A percentile compares a stretch with the other conserved stretches of the same genome.
Evolutionary conservation across 2,797 vertebrate genomes (phyloP).

Genomic region (Sebastes hopkinsi): DNA sequence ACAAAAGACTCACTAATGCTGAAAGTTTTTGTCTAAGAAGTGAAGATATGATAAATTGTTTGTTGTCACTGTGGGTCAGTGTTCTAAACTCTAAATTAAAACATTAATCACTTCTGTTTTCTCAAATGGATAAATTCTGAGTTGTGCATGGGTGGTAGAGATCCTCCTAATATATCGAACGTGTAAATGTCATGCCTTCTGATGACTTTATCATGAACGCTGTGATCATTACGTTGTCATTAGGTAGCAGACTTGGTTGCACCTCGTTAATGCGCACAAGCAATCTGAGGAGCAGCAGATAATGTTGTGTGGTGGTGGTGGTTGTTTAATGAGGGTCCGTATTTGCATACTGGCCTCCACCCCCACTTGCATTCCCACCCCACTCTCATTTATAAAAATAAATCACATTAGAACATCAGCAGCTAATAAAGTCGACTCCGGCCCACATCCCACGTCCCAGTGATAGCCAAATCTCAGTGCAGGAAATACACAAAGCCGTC

Average conservation of each 20-base stretch:
- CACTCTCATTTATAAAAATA: conserved; percentile 83
- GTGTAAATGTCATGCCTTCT: conserved; percentile 73
- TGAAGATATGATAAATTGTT: conserved; percentile 12
- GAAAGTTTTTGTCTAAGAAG: conserved; percentile 32
- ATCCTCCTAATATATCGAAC: conserved; percentile 40
- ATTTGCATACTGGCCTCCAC: conserved; percentile 86
- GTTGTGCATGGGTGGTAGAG: conserved; percentile 44
- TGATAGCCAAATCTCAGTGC: conserved; percentile 73
- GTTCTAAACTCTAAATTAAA: conserved; percentile 25
- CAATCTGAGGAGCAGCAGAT: conserved; percentile 93
- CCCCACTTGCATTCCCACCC: conserved; percentile 70
- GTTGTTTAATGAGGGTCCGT: conserved; percentile 91
- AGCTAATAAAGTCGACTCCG: conserved; percentile 79
- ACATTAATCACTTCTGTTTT: conserved; percentile 41
- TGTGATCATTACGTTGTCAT: conserved; percentile 92
- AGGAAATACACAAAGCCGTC: conserved; percentile 76
- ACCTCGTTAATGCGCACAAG: conserved; percentile 94
- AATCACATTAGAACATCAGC: conserved; percentile 82
- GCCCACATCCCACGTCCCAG: conserved; percentile 71
- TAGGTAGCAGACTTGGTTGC: conserved; percentile 92
- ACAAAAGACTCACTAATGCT: not conserved
- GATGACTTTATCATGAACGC: conserved; percentile 74
- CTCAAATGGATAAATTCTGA: conserved; percentile 30
- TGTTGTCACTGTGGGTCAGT: conserved; percentile 29
- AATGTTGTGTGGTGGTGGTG: conserved; percentile 89